Evolutionary conservation across 2,113 vertebrate species (phyloP), one percentile per base, ranked within the genome.

Genomic region (Gymnobelideus leadbeateri): DNA sequence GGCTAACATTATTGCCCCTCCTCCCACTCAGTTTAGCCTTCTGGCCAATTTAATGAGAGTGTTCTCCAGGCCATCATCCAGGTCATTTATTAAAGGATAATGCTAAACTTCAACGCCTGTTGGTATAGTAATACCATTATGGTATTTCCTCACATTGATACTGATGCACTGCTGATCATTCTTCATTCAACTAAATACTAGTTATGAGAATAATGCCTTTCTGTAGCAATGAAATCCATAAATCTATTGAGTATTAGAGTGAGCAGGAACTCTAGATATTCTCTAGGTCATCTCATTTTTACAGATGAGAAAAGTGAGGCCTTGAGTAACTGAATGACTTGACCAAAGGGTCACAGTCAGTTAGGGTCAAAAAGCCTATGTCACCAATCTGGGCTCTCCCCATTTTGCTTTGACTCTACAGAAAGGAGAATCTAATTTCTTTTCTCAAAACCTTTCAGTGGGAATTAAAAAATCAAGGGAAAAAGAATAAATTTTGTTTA

Each of bases 401-500:
- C 26, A 21, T 90, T 51, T 90, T 90, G 47, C n/a, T 51, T 51
- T 90, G 89, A 25, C 50, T 49, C 28, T 28, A 90, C 25, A 90
- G 24, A 90, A 90, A 90, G 47, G 49, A 16, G 16, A 90, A 90
- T 51, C n/a, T 11, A 47, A 26, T 68, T 12, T 68, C 7, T 84
- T 84, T 84, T 84, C 68, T 43, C n/a, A 84, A n/a, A 77, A 84
- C 37, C 16, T 43, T n/a, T 21, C 16, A 43, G n/a, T 23, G 19
- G 68, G 19, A 43, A 23, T 84, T 84, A 92, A 95, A 91, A 52
- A 96, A 94, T n/a, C 89, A 77, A 91, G 51, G 61, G 37, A 50
- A 97, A 84, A 84, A 96, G 92, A 92, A 90, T 51, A 52, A 2
- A 94, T 51, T 95, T 91, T 95, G 92, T 91, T 91, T 19, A 4